Conservation (phyloP, 2,797 vertebrate species). For the Rousettus madagascariensis region DNA sequence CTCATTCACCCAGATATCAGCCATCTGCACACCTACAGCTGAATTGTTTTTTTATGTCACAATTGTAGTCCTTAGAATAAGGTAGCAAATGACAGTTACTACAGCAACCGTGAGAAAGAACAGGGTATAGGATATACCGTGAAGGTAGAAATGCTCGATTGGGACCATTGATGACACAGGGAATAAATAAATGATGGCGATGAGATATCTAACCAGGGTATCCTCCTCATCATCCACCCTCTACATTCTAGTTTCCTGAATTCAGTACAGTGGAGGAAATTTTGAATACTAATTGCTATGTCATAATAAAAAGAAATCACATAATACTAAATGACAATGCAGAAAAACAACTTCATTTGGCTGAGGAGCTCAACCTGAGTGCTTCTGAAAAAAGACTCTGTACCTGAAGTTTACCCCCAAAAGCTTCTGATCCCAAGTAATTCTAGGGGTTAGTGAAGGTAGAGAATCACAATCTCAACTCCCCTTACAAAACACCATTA, state of each 20-base stretch:
- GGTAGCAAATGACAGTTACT: not conserved
- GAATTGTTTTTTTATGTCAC: not conserved
- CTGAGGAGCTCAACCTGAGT: not conserved
- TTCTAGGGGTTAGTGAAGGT: not conserved
- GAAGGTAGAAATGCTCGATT: not conserved
- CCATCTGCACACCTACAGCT: not conserved
- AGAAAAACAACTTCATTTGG: not conserved
- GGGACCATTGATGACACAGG: not conserved
- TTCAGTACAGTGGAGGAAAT: not conserved
- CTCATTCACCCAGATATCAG: not conserved
- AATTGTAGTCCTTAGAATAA: constrained; percentile 26
- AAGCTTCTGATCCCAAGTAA: not conserved
- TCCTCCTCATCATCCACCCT: not conserved
- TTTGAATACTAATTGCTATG: not conserved
- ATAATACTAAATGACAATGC: not conserved
- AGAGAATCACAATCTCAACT: not conserved
- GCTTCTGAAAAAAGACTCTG: not conserved
- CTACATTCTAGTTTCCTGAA: not conserved
- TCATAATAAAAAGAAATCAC: not conserved
- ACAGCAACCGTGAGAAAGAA: not conserved
- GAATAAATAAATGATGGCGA: not conserved
- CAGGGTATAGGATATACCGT: not conserved
- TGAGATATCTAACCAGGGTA: not conserved
- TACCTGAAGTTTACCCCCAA: not conserved
- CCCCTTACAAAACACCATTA: not conserved